Evolutionary conservation across 2,113 vertebrate species (phyloP), one percentile per base, ranked within the genome.

Genomic region (Nesoenas mayeri): DNA sequence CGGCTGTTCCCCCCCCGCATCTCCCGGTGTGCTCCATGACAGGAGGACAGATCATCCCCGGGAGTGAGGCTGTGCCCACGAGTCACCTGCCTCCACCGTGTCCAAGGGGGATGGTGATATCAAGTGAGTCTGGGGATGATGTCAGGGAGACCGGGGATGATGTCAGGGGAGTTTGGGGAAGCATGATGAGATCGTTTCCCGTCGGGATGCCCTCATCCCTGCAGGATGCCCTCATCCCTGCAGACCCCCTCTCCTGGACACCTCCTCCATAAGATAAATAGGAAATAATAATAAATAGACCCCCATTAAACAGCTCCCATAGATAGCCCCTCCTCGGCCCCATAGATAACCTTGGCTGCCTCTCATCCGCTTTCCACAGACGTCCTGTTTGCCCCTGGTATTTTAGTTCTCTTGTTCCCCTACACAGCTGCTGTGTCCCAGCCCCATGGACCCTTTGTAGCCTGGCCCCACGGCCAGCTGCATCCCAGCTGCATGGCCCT

Each of bases 361-460:
- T 31, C 24, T 12, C 4, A 3, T 25, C 28, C 34, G 6, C 29
- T 48, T 38, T 38, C n/a, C 24, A 12, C 65, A 69, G 97, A 98
- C 28, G 98, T 17, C 8, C 34, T 7, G 9, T 32, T 44, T 50
- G 12, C 25, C 54, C 14, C 36, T 9, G 2, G 12, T 5, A 2
- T 15, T 31, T 15, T 24, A 26, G 40, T 16, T 10, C 20, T 11
- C 20, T 44, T 21, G 51, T 19, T 9, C 25, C 22, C 20, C 36
- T 14, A 17, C 60, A 24, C 5, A 5, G 7, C 29, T 29, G 47
- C 74, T 25, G 31, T 47, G 15, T 19, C 28, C 15, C 58, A 73
- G 12, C 15, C 40, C n/a, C 69, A 47, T 10, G 7, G 15, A 18
- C 34, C 20, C 21, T 20, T 9, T 13, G 20, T 26, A 65, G 40